These are phyloP conservation scores for Scartelaos histophorus DNA, from an alignment of 2,113 vertebrate genomes.

Conservation along the genomic window DNA sequence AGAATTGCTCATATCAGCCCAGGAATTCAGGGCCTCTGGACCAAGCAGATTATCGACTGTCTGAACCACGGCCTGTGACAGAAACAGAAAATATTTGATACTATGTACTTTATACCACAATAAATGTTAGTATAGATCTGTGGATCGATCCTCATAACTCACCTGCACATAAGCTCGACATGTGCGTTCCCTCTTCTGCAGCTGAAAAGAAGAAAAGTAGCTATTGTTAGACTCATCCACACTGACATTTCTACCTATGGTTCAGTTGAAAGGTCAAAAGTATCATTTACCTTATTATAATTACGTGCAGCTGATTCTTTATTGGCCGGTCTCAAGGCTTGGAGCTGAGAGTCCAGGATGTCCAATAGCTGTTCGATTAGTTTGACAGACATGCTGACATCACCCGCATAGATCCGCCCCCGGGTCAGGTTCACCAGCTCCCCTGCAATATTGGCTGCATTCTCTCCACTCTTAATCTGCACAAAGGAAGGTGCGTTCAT, in stretches of 20 bases:
- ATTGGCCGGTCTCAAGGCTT: constrained; percentile 89
- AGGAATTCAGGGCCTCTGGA: constrained; percentile 85
- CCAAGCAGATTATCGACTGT: constrained; percentile 88
- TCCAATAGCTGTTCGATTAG: constrained; percentile 92
- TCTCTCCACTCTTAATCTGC: constrained; percentile 95
- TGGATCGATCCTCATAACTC: constrained; percentile 24
- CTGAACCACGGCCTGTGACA: constrained; percentile 86
- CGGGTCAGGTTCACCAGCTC: constrained; percentile 90
- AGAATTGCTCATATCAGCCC: constrained; percentile 88
- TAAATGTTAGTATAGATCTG: constrained; percentile 6
- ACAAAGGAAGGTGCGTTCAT: constrained; percentile 41
- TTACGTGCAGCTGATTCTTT: constrained; percentile 90
- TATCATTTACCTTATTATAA: constrained; percentile 87
- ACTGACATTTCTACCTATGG: constrained; percentile 48
- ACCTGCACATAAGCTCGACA: constrained; percentile 93
- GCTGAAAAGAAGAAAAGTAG: constrained; percentile 69
- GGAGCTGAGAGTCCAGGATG: constrained; percentile 92
- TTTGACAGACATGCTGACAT: constrained; percentile 91
- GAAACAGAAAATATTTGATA: constrained; percentile 13
- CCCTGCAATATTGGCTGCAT: constrained; percentile 89
- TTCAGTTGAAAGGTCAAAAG: constrained; percentile 51
- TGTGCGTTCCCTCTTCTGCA: constrained; percentile 91
- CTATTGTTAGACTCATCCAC: constrained; percentile 28
- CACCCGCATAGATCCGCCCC: constrained; percentile 90
- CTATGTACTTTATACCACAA: not conserved